Conservation (phyloP, 1,140 invertebrate genomes). For the Berghia stephanieae region DNA sequence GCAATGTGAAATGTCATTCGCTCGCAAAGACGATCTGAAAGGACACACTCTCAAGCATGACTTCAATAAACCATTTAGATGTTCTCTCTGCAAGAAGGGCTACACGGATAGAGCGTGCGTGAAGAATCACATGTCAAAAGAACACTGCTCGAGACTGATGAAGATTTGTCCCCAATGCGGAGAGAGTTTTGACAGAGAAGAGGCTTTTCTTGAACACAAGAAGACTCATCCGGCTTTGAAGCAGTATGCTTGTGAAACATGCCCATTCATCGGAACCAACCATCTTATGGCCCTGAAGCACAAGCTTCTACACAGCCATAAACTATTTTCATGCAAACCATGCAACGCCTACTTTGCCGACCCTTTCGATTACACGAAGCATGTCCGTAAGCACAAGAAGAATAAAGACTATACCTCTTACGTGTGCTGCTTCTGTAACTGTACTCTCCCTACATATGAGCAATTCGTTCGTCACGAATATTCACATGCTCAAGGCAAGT, state of each 20-base stretch:
- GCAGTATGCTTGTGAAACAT: slow-evolving; percentile 46
- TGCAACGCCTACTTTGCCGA: slow-evolving; percentile 50
- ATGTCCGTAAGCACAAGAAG: slow-evolving; percentile 50
- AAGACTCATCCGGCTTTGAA: slow-evolving; percentile 52
- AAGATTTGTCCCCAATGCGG: slow-evolving; percentile 55
- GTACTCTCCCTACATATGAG: slow-evolving; percentile 41
- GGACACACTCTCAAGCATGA: slow-evolving; percentile 73
- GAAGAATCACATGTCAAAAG: slow-evolving; percentile 52
- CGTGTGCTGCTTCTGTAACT: slow-evolving; percentile 52
- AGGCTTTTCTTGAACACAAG: slow-evolving; percentile 47
- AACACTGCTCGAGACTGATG: slow-evolving; percentile 45
- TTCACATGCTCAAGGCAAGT: slow-evolving; percentile 48
- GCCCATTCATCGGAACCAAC: slow-evolving; percentile 53
- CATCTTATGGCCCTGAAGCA: slow-evolving; percentile 50
- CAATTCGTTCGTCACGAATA: slow-evolving; percentile 54
- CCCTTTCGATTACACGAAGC: slow-evolving; percentile 50
- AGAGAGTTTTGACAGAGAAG: slow-evolving; percentile 47
- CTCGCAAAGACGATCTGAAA: slow-evolving; percentile 73
- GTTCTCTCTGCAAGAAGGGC: slow-evolving; percentile 49
- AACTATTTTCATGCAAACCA: slow-evolving; percentile 43
- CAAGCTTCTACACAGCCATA: slow-evolving; percentile 46
- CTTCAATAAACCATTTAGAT: slow-evolving; percentile 52
- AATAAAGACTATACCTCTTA: slow-evolving; percentile 43
- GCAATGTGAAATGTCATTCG: slow-evolving; percentile 80
- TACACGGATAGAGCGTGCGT: slow-evolving; percentile 53